phyloP scores from a whole-genome alignment of 2,888 invertebrate genomes.

The Tupiocoris notatus region DNA sequence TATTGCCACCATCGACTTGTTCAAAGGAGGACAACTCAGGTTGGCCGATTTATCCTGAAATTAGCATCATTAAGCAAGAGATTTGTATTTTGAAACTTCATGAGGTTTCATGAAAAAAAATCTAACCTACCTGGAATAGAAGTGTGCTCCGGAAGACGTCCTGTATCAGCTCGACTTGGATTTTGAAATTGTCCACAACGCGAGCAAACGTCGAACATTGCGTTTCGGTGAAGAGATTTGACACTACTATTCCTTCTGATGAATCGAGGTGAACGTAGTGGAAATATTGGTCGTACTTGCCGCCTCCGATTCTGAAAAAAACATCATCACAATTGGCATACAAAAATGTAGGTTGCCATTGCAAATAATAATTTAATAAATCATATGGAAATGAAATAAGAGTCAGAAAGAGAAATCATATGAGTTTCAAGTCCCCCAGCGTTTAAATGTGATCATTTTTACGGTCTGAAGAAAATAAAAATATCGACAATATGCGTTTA shows the following conservation, averaged over 20 bases:
- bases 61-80: not conserved
- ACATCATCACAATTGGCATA: no score
- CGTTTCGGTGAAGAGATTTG: constrained; percentile 14
- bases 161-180: constrained; percentile 71
- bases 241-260: constrained; percentile 69
- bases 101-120: not conserved
- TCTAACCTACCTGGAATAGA: constrained; percentile 56
- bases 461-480: no score
- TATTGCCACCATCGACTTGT: constrained; percentile 73
- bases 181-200: constrained; percentile 69
- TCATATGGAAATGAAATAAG: no score
- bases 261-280: constrained; percentile 73
- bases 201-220: constrained; percentile 51
- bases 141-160: constrained; percentile 69
- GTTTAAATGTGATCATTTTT: no score
- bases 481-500: no score
- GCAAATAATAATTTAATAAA: no score
- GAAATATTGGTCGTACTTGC: constrained; percentile 54
- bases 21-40: constrained; percentile 59
- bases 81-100: not conserved
- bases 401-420: no score
- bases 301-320: constrained; percentile 13
- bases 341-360: no score
- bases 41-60: constrained; percentile 61
- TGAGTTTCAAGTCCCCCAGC: no score